Conservation (phyloP, 2,888 invertebrate species). For the Nephrotoma flavescens region DNA sequence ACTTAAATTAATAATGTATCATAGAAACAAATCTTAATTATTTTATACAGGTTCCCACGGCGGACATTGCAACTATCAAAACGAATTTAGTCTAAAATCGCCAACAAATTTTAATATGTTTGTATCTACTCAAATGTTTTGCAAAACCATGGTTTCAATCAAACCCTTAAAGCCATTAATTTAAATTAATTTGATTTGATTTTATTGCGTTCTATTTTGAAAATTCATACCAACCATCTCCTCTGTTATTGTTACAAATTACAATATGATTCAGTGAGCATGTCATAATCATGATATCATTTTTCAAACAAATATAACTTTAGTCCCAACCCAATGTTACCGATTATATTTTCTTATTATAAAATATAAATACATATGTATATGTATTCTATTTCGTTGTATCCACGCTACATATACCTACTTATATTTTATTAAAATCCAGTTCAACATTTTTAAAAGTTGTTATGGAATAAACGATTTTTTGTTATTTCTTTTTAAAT, state of each 20-base stretch:
- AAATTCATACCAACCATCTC: neutral
- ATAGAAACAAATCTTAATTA: too few relatives aligned
- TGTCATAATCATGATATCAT: neutral
- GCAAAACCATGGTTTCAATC: too few relatives aligned
- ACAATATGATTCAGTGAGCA: neutral
- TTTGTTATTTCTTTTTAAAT: neutral
- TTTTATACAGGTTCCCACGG: too few relatives aligned
- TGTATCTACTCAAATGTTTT: too few relatives aligned
- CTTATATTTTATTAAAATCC: neutral
- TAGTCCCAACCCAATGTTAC: neutral
- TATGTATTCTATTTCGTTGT: neutral
- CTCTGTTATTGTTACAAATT: neutral
- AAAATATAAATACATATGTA: neutral
- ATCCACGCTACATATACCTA: neutral
- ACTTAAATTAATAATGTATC: too few relatives aligned
- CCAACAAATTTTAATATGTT: too few relatives aligned
- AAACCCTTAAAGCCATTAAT: too few relatives aligned
- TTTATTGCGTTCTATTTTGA: too few relatives aligned
- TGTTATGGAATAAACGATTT: slow-evolving; percentile 1
- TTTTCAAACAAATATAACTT: neutral
- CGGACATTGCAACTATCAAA: too few relatives aligned
- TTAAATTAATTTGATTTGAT: too few relatives aligned
- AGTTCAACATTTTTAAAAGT: neutral
- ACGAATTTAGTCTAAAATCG: too few relatives aligned
- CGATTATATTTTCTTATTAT: neutral